Evolutionary conservation across 1,140 invertebrate genomes (phyloP).

Genomic region (Drosophila baimaii): DNA sequence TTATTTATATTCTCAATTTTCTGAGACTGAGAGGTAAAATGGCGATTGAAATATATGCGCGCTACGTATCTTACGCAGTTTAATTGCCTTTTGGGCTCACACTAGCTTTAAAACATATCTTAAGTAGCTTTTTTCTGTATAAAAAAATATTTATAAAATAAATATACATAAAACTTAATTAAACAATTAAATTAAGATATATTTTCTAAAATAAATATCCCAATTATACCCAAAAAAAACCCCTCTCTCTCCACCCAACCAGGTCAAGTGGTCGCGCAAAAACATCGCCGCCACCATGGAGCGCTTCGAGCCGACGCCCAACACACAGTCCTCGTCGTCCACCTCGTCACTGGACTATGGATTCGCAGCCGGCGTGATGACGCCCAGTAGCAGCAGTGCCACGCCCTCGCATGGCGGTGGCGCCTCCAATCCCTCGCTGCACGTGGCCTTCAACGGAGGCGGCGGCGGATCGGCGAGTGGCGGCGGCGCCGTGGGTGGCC

Average conservation of each 20-base stretch:
- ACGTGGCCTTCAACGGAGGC: slow-evolving; percentile 67
- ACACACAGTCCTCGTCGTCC: slow-evolving; percentile 71
- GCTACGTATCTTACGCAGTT: background rate
- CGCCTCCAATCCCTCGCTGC: slow-evolving; percentile 64
- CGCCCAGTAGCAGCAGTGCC: slow-evolving; percentile 64
- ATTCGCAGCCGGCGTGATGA: slow-evolving; percentile 78
- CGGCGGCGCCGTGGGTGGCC: slow-evolving; percentile 61
- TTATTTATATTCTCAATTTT: no score
- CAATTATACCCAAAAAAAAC: no score
- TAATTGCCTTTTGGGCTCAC: no score
- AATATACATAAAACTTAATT: no score
- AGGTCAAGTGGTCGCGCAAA: slow-evolving; percentile 85
- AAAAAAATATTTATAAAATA: background rate
- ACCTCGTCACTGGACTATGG: slow-evolving; percentile 79
- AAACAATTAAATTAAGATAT: background rate
- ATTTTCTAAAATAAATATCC: background rate
- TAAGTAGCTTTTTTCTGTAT: no score
- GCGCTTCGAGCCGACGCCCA: slow-evolving; percentile 85
- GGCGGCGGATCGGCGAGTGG: slow-evolving; percentile 4
- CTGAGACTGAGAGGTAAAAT: no score
- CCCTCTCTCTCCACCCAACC: background rate
- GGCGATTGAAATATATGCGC: no score
- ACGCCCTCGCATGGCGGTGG: slow-evolving; percentile 65
- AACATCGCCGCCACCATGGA: slow-evolving; percentile 87
- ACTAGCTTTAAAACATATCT: no score